Base-by-base conservation (phyloP, 2,888 invertebrate genomes). In the Platycheirus albimanus region DNA sequence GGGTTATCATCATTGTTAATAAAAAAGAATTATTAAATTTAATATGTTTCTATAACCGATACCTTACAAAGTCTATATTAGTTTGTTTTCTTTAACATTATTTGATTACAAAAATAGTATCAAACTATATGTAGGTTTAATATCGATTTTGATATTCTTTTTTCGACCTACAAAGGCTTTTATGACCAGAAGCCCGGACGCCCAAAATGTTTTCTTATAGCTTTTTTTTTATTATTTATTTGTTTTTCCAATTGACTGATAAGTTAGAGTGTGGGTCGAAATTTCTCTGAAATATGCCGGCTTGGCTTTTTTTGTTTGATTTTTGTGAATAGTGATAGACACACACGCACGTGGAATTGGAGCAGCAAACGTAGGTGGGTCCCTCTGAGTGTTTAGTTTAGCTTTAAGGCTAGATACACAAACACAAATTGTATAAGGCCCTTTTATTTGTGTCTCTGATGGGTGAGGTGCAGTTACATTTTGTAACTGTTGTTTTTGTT, bases 271-370 rank as follows among this genome's bases (percentile, higher is more conserved):
- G 61, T 61, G 61, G 61, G 61, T 2, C 45, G 61, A 30, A 61
- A 61, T 43, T 45, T 61, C 61, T 61, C 45, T 61, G 61, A 61
- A 61, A 61, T 61, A 45, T 45, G 45, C 61, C 61, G 61, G 45
- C 43, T 45, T 4, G 24, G 13, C 20, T 38, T n/a, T 49, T 20
- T 24, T 33, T 30, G 0, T n/a, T n/a, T n/a, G n/a, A n/a, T n/a
- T n/a, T n/a, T n/a, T n/a, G n/a, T n/a, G n/a, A 30, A 52, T 52
- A n/a, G 52, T 56, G 56, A 47, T 2, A 58, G 5, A 61, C 11
- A 41, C n/a, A 45, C 4, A 6, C 19, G 19, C 8, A 2, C 45
- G 30, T 7, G 30, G 30, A 45, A 45, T 17, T 61, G 10, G 61
- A 61, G 45, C 43, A 61, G 45, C 43, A 41, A 58, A 61, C n/a